Conservation (phyloP, 1,140 invertebrate species). For the Panagrolaimus sp. region DNA sequence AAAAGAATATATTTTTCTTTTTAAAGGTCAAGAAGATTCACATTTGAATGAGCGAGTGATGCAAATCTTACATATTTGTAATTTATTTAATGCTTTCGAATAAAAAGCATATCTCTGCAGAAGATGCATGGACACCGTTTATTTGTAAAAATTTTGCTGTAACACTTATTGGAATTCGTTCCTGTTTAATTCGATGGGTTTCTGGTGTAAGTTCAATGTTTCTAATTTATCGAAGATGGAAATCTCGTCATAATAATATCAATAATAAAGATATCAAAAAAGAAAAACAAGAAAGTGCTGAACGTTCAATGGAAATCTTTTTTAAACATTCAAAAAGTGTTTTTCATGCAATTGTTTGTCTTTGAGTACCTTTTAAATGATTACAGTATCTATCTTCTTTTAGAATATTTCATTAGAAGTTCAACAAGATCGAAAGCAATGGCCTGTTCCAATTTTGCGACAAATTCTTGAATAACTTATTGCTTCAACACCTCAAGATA, state of each 20-base stretch:
- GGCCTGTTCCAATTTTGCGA: constrained; percentile 65
- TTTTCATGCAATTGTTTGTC: constrained; percentile 28
- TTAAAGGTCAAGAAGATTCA: constrained; percentile 95
- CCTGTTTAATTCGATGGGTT: constrained; percentile 95
- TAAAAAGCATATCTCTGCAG: constrained; percentile 38
- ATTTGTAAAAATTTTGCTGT: constrained; percentile 87
- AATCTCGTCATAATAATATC: constrained; percentile 16
- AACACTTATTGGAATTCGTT: constrained; percentile 84
- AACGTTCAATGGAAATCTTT: constrained; percentile 42
- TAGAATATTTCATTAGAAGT: constrained; percentile 24
- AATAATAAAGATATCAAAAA: neutral
- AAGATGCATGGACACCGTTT: constrained; percentile 62
- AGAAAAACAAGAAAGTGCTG: constrained; percentile 19
- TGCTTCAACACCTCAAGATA: neutral
- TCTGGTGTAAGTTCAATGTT: constrained; percentile 90
- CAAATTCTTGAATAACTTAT: constrained; percentile 19
- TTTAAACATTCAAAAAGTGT: constrained; percentile 39
- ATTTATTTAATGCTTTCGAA: constrained; percentile 74
- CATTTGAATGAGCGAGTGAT: constrained; percentile 96
- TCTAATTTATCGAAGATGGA: constrained; percentile 85
- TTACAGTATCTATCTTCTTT: neutral
- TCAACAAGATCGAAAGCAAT: constrained; percentile 76
- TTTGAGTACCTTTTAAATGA: neutral
- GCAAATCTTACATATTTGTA: constrained; percentile 90
- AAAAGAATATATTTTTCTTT: constrained; percentile 76